phyloP scores from a whole-genome alignment of 1,140 invertebrate species.

The Mamestra configurata region DNA sequence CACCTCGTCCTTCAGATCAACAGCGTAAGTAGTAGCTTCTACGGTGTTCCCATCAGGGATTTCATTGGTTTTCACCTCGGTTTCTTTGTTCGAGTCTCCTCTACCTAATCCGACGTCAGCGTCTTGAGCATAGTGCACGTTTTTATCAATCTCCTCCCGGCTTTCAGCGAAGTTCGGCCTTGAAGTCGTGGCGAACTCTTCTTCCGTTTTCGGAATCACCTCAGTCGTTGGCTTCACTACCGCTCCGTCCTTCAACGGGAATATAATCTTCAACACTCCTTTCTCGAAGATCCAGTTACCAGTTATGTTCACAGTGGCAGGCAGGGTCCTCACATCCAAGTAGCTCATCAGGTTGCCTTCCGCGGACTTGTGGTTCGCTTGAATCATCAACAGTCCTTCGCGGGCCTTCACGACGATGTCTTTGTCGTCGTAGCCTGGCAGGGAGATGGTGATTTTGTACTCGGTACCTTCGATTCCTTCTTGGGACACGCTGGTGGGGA shows the following conservation, averaged over 20 bases:
- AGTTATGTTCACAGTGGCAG: conserved; percentile 57
- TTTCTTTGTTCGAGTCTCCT: conserved; percentile 49
- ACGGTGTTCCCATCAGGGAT: conserved; percentile 52
- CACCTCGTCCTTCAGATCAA: conserved; percentile 66
- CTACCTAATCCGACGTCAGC: conserved; percentile 60
- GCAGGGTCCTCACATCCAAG: conserved; percentile 62
- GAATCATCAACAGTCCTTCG: conserved; percentile 67
- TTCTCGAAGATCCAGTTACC: conserved; percentile 72
- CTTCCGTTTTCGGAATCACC: not conserved
- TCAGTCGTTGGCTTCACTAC: conserved; percentile 12
- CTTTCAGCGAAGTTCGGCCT: conserved; percentile 36
- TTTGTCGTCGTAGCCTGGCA: conserved; percentile 64
- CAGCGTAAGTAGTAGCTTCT: conserved; percentile 72
- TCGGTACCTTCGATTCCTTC: conserved; percentile 63
- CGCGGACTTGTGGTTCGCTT: conserved; percentile 59
- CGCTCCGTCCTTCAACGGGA: conserved; percentile 63
- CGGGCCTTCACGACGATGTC: conserved; percentile 68
- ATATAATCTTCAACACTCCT: conserved; percentile 66
- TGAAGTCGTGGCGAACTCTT: conserved; percentile 31
- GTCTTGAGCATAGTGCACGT: conserved; percentile 41
- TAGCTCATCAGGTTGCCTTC: conserved; percentile 57
- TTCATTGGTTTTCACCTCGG: conserved; percentile 60
- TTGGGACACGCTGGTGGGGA: conserved; percentile 54
- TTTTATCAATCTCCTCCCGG: conserved; percentile 59
- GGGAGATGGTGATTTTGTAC: conserved; percentile 62